Conservation (phyloP, 2,888 invertebrate genomes). For the Disparrhopalites patrizii region DNA sequence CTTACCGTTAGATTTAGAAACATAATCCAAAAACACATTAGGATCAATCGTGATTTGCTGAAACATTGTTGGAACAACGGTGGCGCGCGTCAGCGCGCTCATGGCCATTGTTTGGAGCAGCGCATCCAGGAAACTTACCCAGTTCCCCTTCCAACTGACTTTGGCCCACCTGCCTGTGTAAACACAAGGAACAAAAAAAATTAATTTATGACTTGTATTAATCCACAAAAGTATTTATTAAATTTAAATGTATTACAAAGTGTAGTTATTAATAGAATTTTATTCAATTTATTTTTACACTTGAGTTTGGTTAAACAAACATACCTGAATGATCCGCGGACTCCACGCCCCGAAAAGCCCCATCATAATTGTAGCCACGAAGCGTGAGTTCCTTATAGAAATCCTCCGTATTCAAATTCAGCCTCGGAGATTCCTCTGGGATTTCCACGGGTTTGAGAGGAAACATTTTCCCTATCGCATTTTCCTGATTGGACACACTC, state of each 20-base stretch:
- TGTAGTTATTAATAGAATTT: too few relatives aligned
- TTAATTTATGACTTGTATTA: neutral
- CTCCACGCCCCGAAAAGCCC: conserved; percentile 75
- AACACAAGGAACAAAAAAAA: too few relatives aligned
- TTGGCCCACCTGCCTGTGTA: conserved; percentile 52
- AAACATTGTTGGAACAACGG: conserved; percentile 72
- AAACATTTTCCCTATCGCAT: too few relatives aligned
- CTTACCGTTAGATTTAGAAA: neutral
- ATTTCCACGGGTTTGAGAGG: too few relatives aligned
- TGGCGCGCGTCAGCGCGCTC: conserved; percentile 63
- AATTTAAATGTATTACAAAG: too few relatives aligned
- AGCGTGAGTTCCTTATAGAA: conserved; percentile 81
- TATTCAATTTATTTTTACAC: too few relatives aligned
- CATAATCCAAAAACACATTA: neutral
- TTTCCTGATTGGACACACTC: conserved; percentile 36
- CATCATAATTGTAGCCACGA: conserved; percentile 81
- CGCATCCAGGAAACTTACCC: conserved; percentile 84
- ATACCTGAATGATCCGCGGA: too few relatives aligned
- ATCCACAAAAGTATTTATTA: neutral
- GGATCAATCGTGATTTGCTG: conserved; percentile 67
- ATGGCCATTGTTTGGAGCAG: conserved; percentile 79
- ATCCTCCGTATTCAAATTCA: conserved; percentile 57
- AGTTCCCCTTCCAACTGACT: conserved; percentile 70
- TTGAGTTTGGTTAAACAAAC: too few relatives aligned
- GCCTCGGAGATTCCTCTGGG: too few relatives aligned